A percentile compares a stretch with the other conserved stretches of the same genome.
Conservation (phyloP, 2,113 vertebrate genomes). For the Muscicapa adusta region DNA sequence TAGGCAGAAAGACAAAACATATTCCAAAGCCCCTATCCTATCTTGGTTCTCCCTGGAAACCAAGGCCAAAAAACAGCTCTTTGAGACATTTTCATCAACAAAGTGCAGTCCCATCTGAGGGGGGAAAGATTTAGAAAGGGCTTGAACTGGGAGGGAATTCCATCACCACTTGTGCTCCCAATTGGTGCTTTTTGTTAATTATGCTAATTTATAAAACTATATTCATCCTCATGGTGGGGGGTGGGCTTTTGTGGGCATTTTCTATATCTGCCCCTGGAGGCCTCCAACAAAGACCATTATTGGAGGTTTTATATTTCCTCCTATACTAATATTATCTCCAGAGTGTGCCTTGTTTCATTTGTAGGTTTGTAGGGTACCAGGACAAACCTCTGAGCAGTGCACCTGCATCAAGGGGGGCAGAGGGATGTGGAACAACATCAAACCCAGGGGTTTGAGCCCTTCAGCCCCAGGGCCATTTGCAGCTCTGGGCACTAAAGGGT, state of each 20-base stretch:
- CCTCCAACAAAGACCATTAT: background rate
- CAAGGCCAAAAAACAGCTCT: background rate
- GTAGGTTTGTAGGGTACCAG: fast-evolving
- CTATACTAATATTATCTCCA: background rate
- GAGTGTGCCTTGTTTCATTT: background rate
- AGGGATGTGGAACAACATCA: background rate
- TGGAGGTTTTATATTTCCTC: too few relatives aligned
- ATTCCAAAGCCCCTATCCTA: background rate
- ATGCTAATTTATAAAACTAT: background rate
- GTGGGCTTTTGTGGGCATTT: background rate
- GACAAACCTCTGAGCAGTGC: background rate
- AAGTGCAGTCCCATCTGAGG: too few relatives aligned
- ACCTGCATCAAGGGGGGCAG: background rate
- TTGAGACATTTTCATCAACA: background rate
- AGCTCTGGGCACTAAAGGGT: background rate
- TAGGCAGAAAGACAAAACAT: background rate
- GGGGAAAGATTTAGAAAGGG: background rate
- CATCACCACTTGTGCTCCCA: background rate
- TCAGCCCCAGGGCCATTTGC: fast-evolving
- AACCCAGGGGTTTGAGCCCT: background rate
- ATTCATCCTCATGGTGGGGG: fast-evolving
- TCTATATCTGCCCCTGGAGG: background rate
- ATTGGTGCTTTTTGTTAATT: background rate
- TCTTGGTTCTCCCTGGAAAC: background rate
- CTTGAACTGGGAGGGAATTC: background rate